Evolutionary conservation across 2,113 vertebrate species (phyloP).

Genomic region (Corvus hawaiiensis): DNA sequence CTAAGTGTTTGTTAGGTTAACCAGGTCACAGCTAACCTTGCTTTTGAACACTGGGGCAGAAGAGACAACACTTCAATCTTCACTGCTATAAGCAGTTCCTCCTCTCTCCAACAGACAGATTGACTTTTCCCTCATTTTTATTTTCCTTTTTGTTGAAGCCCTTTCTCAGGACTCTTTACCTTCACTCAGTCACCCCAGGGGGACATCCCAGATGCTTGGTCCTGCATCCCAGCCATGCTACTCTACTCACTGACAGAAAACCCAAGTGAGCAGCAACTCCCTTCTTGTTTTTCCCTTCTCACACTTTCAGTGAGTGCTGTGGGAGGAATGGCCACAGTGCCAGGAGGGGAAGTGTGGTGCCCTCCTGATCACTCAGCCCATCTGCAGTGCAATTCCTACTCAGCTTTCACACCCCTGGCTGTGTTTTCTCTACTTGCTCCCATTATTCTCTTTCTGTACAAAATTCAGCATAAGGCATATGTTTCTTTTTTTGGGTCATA

Average conservation of each 20-base stretch:
- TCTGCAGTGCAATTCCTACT: neutral
- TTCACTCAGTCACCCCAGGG: neutral
- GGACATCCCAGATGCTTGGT: neutral
- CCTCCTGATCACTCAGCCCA: neutral
- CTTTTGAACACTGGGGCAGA: neutral
- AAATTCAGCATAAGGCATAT: neutral
- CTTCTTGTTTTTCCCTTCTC: neutral
- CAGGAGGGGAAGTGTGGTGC: neutral
- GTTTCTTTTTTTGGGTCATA: neutral
- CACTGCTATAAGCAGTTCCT: neutral
- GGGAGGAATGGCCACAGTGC: neutral
- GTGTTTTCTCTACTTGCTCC: neutral
- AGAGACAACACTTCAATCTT: neutral
- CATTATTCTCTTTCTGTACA: neutral
- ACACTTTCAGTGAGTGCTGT: fast-evolving
- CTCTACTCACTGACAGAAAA: neutral
- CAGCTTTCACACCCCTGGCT: neutral
- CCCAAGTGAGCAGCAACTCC: fast-evolving
- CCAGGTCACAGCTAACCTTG: neutral
- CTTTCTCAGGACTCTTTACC: neutral
- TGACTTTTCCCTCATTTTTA: neutral
- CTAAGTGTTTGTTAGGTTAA: neutral
- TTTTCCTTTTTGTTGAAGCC: neutral
- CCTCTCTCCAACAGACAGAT: neutral
- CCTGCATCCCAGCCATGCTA: neutral